Conservation (phyloP, 2,888 invertebrate species). For the Linyphia triangularis region DNA sequence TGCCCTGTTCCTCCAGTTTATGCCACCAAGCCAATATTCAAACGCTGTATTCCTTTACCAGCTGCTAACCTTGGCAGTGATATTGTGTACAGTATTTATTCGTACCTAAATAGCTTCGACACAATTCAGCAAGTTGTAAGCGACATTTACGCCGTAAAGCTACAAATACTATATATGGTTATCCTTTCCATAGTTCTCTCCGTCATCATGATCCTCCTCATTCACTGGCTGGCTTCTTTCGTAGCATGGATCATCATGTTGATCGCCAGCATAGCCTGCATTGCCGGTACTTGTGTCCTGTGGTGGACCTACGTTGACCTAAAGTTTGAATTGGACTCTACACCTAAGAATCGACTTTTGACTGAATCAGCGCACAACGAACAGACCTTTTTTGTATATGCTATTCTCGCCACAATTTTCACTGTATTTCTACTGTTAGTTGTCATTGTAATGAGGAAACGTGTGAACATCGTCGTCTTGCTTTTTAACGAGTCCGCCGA, state of each 20-base stretch:
- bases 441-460: conserved; percentile 88
- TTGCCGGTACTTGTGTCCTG: conserved; percentile 87
- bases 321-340: conserved; percentile 84
- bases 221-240: conserved; percentile 89
- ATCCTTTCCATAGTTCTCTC: conserved; percentile 91
- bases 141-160: conserved; percentile 93
- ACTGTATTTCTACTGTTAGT: conserved; percentile 89
- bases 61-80: conserved; percentile 82
- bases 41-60: conserved; percentile 91
- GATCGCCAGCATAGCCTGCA: conserved; percentile 87
- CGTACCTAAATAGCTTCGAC: conserved; percentile 91
- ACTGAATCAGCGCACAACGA: conserved; percentile 92
- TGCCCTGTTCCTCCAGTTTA: conserved; percentile 90
- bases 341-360: conserved; percentile 80
- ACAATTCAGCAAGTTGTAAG: conserved; percentile 91
- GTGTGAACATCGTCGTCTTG: conserved; percentile 89
- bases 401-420: conserved; percentile 91
- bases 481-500: conserved; percentile 94
- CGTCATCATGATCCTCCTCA: conserved; percentile 88
- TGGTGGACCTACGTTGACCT: conserved; percentile 94
- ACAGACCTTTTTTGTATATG: conserved; percentile 89
- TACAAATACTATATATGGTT: conserved; percentile 89
- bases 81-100: conserved; percentile 86
- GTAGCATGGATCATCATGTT: conserved; percentile 94
- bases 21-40: conserved; percentile 88